Evolutionary conservation across 2,113 vertebrate species (phyloP).

Genomic region (Cygnus atratus): DNA sequence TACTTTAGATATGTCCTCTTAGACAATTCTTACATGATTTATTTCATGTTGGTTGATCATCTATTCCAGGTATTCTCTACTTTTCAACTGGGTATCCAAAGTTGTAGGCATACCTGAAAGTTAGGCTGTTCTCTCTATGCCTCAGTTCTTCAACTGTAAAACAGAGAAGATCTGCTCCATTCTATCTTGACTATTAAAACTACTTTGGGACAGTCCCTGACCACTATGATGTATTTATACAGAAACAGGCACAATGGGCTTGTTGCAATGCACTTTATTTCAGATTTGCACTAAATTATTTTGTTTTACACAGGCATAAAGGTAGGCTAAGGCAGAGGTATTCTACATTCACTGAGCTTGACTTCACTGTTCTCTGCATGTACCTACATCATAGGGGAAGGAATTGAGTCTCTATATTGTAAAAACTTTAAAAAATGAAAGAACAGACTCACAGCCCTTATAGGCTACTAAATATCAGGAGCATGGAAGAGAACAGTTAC

Average conservation of each 20-base stretch:
- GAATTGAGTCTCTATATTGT: neutral
- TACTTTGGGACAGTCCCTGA: neutral
- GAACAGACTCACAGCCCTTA: neutral
- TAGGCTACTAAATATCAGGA: neutral
- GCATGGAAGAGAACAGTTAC: neutral
- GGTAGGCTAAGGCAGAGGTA: neutral
- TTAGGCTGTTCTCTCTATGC: neutral
- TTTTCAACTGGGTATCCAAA: neutral
- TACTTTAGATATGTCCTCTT: neutral
- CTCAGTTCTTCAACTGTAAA: neutral
- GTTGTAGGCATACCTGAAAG: neutral
- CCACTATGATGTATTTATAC: neutral
- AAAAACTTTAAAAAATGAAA: neutral
- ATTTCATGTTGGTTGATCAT: neutral
- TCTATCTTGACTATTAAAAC: neutral
- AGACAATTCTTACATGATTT: neutral
- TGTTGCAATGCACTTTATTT: neutral
- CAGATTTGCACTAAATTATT: neutral
- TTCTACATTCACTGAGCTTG: neutral
- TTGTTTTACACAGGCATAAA: neutral
- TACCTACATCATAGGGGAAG: neutral
- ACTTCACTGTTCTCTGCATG: neutral
- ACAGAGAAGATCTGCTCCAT: neutral
- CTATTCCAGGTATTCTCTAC: neutral
- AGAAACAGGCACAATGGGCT: neutral